phyloP scores from a whole-genome alignment of 1,140 invertebrate genomes.

The Euwallacea similis region DNA sequence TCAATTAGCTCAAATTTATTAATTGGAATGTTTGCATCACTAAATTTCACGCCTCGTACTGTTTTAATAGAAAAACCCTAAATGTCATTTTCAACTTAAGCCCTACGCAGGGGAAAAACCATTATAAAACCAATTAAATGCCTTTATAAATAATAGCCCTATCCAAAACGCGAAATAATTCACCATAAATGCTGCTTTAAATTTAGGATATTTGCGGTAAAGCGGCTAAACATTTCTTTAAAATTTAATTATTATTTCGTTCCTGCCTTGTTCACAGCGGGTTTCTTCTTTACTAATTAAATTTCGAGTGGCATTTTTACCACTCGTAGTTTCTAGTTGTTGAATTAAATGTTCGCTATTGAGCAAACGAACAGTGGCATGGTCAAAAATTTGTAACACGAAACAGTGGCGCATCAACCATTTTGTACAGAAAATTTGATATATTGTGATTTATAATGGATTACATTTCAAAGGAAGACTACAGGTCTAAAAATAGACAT shows the following conservation, averaged over 20 bases:
- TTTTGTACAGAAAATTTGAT: too few species aligned
- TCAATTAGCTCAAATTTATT: slow-evolving; percentile 23
- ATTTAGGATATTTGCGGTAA: slow-evolving; percentile 22
- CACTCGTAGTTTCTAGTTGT: background rate
- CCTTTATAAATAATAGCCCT: slow-evolving; percentile 17
- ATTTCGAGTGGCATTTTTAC: slow-evolving; percentile 11
- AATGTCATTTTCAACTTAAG: too few species aligned
- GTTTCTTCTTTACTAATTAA: slow-evolving; percentile 23
- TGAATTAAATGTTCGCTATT: background rate
- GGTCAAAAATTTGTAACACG: too few species aligned
- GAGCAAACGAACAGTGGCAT: too few species aligned
- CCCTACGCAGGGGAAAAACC: too few species aligned
- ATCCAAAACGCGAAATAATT: slow-evolving; percentile 16
- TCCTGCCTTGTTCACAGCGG: background rate
- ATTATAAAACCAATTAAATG: slow-evolving; percentile 20
- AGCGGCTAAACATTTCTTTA: slow-evolving; percentile 25
- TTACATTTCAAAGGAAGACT: too few species aligned
- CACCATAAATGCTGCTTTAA: slow-evolving; percentile 22
- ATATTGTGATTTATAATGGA: too few species aligned
- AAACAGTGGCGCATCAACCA: too few species aligned
- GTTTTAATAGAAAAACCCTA: too few species aligned
- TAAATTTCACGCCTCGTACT: background rate
- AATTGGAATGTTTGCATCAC: slow-evolving; percentile 1
- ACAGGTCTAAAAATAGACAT: too few species aligned
- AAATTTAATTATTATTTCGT: slow-evolving; percentile 25